Conservation (phyloP, 2,113 vertebrate species). For the Bos javanicus region DNA sequence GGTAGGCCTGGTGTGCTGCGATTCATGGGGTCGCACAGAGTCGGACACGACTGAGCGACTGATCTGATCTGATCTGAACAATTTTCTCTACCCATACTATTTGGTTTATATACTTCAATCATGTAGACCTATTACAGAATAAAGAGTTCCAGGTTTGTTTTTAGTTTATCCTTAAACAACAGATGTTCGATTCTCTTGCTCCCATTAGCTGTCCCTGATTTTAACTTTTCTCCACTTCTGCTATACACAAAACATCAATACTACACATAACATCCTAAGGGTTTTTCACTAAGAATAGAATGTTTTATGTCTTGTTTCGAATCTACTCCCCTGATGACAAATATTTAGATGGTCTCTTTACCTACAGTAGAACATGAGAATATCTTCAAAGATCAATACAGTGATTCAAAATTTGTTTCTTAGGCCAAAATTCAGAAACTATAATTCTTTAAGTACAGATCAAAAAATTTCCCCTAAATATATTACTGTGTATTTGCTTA, state of each 20-base stretch:
- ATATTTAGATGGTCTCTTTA: conserved; percentile 19
- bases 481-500: neutral
- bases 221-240: conserved; percentile 11
- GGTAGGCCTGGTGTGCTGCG: too few relatives aligned
- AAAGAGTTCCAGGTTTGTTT: neutral
- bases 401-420: conserved; percentile 29
- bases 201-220: neutral
- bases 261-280: neutral
- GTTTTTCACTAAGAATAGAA: neutral
- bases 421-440: neutral
- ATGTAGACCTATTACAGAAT: neutral
- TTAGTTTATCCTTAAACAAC: neutral
- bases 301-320: neutral
- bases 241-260: neutral
- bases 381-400: neutral
- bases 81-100: neutral
- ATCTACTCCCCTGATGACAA: neutral
- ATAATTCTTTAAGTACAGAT: neutral
- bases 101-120: neutral
- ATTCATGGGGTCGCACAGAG: too few relatives aligned
- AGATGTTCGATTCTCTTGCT: neutral
- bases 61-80: neutral
- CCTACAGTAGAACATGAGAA: neutral
- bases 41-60: too few relatives aligned
- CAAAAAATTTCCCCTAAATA: conserved; percentile 5